Base-by-base conservation (phyloP, 2,888 invertebrate genomes). In the Chrysodeixis includens region DNA sequence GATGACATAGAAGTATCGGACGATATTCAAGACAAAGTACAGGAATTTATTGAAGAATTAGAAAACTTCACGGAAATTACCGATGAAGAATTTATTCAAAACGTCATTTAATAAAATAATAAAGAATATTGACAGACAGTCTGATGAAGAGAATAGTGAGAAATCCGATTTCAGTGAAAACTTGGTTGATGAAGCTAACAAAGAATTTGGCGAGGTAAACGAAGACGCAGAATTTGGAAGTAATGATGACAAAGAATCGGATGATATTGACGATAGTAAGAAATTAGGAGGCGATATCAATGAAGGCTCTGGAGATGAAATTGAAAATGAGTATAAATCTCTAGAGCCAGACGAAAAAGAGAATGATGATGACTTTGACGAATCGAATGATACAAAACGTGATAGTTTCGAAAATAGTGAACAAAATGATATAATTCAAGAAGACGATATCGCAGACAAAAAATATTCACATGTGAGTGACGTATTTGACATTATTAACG, bases 61-160 rank as follows among this genome's bases (percentile, higher is more conserved):
- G 7, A 6, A 32, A 35, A 30, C 1, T 30, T 0, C 20, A 9
- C 22, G 8, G 22, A 56, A 52, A 18, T 8, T 12, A 58, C 58
- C 0, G 58, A 67, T 60, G 12, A 53, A 20, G 66, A 73, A 32
- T 67, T 79, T 57, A 73, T 83, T 18, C 74, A 53, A 73, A 78
- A 76, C 44, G 79, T n/a, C 83, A 73, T 68, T 82, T 18, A 20
- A 54, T 62, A 60, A 66, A 53, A 69, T 84, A 53, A 62, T 84
- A 60, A 59, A 69, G 60, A 63, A 60, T 49, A 49, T 49, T 49
- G 20, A 18, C 4, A 18, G 20, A 18, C 8, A 49, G 20, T 49
- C 18, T 49, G 18, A 46, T 18, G 46, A 46, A 7, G n/a, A n/a
- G 6, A n/a, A n/a, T 1, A n/a, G n/a, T 40, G n/a, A n/a, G n/a